Percentiles rank a stretch among this genome's conserved stretches.
Evolutionary conservation across 2,888 invertebrate genomes (phyloP).

Genomic region (Trichopoda pennipes): DNA sequence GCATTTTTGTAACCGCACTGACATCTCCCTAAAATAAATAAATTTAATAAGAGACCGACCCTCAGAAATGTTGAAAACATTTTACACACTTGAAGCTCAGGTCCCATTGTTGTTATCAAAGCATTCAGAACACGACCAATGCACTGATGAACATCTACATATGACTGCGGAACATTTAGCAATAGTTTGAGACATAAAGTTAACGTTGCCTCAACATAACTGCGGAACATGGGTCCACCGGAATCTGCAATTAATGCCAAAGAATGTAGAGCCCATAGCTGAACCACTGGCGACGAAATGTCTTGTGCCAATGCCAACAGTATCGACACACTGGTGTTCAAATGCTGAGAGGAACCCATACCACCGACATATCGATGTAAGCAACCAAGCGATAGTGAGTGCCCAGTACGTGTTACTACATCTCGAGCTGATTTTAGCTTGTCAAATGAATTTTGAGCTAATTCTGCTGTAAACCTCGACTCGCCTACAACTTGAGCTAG

Average conservation of each 20-base stretch:
- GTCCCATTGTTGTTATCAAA: constrained; percentile 98
- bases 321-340: constrained; percentile 96
- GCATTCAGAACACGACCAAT: constrained; percentile 96
- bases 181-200: constrained; percentile 94
- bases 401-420: constrained; percentile 91
- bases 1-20: constrained; percentile 87
- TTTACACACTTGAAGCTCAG: constrained; percentile 88
- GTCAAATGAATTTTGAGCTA: constrained; percentile 94
- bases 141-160: constrained; percentile 95
- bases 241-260: constrained; percentile 97
- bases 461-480: constrained; percentile 92
- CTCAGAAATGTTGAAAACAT: not conserved
- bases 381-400: constrained; percentile 96
- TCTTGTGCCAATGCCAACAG: constrained; percentile 97
- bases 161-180: constrained; percentile 93
- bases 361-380: constrained; percentile 97
- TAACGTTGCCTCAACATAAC: constrained; percentile 97
- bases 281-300: constrained; percentile 95
- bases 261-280: constrained; percentile 98
- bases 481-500: constrained; percentile 95
- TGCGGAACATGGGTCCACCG: constrained; percentile 99
- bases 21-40: constrained; percentile 83
- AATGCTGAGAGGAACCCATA: constrained; percentile 96
- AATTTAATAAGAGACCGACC: not conserved
- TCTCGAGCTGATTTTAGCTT: constrained; percentile 92